Evolutionary conservation across 1,140 invertebrate genomes (phyloP).

Genomic region (Drosophila oshimai): DNA sequence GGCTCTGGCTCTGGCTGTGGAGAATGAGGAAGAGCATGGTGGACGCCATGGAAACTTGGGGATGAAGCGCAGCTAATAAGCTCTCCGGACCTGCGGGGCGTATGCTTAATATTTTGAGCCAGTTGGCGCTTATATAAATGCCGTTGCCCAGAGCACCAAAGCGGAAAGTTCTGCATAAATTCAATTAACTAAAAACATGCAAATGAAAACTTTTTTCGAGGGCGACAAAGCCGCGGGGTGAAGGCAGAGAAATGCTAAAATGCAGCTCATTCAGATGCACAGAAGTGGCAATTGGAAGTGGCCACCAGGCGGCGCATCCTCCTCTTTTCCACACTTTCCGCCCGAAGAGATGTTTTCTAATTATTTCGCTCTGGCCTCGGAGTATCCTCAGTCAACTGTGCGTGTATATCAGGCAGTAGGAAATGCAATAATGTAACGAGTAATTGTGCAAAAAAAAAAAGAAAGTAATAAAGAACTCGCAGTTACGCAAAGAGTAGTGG

Average conservation of each 20-base stretch:
- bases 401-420: constrained; percentile 70
- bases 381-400: constrained; percentile 52
- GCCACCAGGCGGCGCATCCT: background rate
- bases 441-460: constrained; percentile 68
- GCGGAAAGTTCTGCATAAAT: constrained; percentile 75
- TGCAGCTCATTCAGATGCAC: constrained; percentile 54
- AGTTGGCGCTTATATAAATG: constrained; percentile 70
- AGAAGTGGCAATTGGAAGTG: constrained; percentile 48
- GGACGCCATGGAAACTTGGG: constrained; percentile 8
- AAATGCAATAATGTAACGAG: constrained; percentile 80
- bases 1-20: no score
- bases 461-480: constrained; percentile 65
- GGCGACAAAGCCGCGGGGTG: constrained; percentile 41
- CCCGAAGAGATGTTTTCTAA: constrained; percentile 65
- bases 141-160: constrained; percentile 43
- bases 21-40: background rate
- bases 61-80: constrained; percentile 38
- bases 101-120: constrained; percentile 65
- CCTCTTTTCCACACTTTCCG: background rate
- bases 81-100: constrained; percentile 27
- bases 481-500: constrained; percentile 54
- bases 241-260: constrained; percentile 32
- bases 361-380: constrained; percentile 49
- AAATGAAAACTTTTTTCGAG: constrained; percentile 71
- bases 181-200: constrained; percentile 80